A percentile compares a stretch with the other conserved stretches of the same genome.
These are phyloP conservation scores for Spatula versicolor DNA, from an alignment of 2,797 vertebrate genomes.

Conservation along the genomic window DNA sequence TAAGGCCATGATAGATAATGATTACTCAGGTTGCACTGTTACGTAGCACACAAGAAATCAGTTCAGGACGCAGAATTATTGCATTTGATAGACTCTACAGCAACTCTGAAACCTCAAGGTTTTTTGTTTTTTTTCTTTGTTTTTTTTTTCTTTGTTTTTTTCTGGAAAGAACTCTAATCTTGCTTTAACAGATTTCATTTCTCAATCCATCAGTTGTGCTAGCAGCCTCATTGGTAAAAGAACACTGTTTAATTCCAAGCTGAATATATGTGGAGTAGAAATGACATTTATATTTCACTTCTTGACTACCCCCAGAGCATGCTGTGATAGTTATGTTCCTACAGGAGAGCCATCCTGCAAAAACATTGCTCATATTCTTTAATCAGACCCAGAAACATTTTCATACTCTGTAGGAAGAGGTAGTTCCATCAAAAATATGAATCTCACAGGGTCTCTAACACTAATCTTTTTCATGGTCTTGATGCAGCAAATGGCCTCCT, in stretches of 20 bases:
- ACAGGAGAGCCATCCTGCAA: not conserved
- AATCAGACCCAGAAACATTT: constrained; percentile 57
- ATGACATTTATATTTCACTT: constrained; percentile 39
- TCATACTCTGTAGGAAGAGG: constrained; percentile 6
- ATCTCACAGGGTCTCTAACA: constrained; percentile 19
- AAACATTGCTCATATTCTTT: constrained; percentile 35
- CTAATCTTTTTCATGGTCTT: not conserved
- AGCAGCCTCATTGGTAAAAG: not conserved
- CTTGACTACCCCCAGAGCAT: constrained; percentile 17
- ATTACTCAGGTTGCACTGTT: not conserved
- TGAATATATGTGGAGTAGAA: constrained; percentile 26
- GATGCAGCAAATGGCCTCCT: not conserved
- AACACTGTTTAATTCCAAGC: constrained; percentile 19
- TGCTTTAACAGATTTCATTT: constrained; percentile 13
- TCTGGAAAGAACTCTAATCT: constrained; percentile 9
- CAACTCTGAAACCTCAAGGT: not conserved
- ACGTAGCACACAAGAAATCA: not conserved
- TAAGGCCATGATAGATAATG: not conserved
- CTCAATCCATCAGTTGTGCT: constrained; percentile 7
- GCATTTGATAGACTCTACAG: not conserved
- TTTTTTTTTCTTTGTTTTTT: not conserved
- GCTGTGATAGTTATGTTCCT: constrained; percentile 23
- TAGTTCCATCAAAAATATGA: constrained; percentile 24
- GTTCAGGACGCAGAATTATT: not conserved
- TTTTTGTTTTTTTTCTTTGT: not conserved